phyloP scores from a whole-genome alignment of 2,113 vertebrate species.

The Forbesichthys agassizii region DNA sequence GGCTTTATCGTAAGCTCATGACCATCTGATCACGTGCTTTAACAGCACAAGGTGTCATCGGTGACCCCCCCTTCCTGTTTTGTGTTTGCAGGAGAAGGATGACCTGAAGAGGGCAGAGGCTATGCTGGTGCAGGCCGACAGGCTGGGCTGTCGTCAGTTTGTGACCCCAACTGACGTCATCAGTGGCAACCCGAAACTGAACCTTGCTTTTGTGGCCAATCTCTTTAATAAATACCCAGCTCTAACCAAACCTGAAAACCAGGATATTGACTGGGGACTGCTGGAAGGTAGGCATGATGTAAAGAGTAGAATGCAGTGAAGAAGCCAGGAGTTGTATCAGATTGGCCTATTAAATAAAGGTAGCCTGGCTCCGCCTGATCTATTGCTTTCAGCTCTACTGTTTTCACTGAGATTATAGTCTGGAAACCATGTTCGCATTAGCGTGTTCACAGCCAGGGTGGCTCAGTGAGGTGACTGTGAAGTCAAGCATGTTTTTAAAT shows the following conservation, averaged over 20 bases:
- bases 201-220: constrained; percentile 94
- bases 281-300: constrained; percentile 81
- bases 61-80: background rate
- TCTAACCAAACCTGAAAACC: constrained; percentile 91
- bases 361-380: too few relatives aligned
- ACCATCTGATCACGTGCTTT: background rate
- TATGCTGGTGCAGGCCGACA: constrained; percentile 92
- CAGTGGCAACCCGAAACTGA: constrained; percentile 93
- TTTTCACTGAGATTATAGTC: too few relatives aligned
- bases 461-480: too few relatives aligned
- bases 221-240: constrained; percentile 97
- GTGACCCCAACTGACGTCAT: constrained; percentile 90
- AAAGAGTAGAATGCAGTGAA: background rate
- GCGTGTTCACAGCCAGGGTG: too few relatives aligned
- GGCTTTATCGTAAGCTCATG: constrained; percentile 84
- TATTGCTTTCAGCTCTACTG: too few relatives aligned
- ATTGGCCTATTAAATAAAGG: background rate
- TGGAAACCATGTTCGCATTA: too few relatives aligned
- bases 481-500: too few relatives aligned
- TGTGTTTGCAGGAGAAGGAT: constrained; percentile 83
- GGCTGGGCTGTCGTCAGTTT: constrained; percentile 91
- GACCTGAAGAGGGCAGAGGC: constrained; percentile 88
- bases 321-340: background rate
- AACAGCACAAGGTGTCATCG: background rate
- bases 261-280: constrained; percentile 93